Base-by-base conservation (phyloP, 2,888 invertebrate genomes). In the Neoascia interrupta region DNA sequence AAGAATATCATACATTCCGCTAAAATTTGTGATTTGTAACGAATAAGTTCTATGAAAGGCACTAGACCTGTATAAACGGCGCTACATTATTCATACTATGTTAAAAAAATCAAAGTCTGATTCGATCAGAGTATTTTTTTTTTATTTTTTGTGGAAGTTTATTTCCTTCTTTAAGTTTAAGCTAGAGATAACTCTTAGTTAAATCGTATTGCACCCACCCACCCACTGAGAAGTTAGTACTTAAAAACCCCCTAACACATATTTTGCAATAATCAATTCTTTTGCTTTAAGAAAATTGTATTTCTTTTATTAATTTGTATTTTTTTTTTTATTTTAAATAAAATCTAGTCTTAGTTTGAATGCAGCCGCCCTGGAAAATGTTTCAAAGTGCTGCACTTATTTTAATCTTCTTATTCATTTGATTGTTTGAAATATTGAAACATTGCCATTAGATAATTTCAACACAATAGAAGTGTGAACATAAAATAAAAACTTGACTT, bases 271-370 rank as follows among this genome's bases (percentile, higher is more conserved):
- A 75, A 51, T 49, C 11, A 58, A 34, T 43, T 11, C 3, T 45
- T 45, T 15, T 37, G 16, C 41, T 13, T 28, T 45, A 15, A 13
- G 10, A 15, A n/a, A 11, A 37, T 54, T 56, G 11, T 19, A 13
- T 23, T 60, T 60, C 39, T 31, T 31, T 11, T n/a, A 13, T 61
- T 28, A 18, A 37, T 45, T 26, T 21, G 39, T 54, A 10, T 41
- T 36, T 60, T 36, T 23, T 45, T 36, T 54, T 37, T 66, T 60
- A 64, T 72, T 66, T 28, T 56, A 61, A 79, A 79, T 79, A 79
- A 73, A 79, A 61, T 79, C 79, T 79, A 79, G 79, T 79, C 79
- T 79, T 79, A 79, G 66, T 79, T 66, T 31, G 73, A 73, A 79
- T 66, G 73, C 73, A 66, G 31, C 31, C n/a, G n/a, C 3, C 8